A percentile compares a stretch with the other conserved stretches of the same genome.
Evolutionary conservation across 2,797 vertebrate species (phyloP).

Genomic region (Odontamblyopus rebecca): DNA sequence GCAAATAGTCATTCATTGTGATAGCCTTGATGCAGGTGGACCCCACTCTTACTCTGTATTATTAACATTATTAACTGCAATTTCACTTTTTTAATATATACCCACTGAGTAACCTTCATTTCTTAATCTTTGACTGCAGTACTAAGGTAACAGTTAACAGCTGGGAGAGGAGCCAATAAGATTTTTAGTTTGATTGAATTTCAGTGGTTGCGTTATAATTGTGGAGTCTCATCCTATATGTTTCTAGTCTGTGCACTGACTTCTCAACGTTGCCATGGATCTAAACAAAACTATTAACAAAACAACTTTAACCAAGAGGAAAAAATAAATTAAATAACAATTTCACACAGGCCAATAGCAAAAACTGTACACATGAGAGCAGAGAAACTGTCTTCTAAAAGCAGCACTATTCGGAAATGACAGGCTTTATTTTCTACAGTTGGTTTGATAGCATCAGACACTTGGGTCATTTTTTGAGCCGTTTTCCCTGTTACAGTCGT

Average conservation of each 20-base stretch:
- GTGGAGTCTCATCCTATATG: neutral
- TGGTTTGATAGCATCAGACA: neutral
- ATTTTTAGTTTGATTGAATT: neutral
- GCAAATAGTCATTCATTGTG: slow-evolving; percentile 15
- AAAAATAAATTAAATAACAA: no score
- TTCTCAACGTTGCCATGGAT: no score
- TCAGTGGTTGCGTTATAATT: neutral
- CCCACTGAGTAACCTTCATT: neutral
- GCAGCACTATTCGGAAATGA: neutral
- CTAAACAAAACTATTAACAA: no score
- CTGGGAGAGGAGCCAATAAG: slow-evolving; percentile 49
- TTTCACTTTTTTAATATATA: neutral
- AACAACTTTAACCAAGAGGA: no score
- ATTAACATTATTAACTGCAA: neutral
- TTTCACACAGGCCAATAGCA: no score
- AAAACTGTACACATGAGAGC: neutral
- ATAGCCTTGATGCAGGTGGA: neutral
- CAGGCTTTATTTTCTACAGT: neutral
- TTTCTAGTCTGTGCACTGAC: neutral
- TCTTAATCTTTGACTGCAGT: neutral
- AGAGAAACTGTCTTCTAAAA: neutral
- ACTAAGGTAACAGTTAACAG: slow-evolving; percentile 27
- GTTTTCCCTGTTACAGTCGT: slow-evolving; percentile 1
- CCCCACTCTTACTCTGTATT: neutral
- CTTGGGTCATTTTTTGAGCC: neutral